phyloP scores from a whole-genome alignment of 1,140 invertebrate genomes.

The Whitmania pigra region DNA sequence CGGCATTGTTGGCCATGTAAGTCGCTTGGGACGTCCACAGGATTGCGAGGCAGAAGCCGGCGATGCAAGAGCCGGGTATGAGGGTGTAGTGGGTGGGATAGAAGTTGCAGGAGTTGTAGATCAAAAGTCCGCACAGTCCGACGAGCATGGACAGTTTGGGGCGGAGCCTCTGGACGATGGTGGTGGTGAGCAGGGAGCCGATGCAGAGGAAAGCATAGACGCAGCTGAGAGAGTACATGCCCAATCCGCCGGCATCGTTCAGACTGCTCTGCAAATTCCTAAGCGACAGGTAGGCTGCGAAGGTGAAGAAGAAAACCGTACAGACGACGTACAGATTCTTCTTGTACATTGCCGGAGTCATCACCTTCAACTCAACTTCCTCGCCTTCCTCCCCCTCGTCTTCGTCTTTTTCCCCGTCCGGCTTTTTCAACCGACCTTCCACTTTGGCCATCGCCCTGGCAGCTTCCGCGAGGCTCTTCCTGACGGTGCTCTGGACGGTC shows the following conservation, averaged over 20 bases:
- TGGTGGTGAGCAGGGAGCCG: slow-evolving; percentile 33
- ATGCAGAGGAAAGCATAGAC: slow-evolving; percentile 24
- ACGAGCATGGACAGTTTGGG: slow-evolving; percentile 26
- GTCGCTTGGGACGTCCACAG: slow-evolving; percentile 33
- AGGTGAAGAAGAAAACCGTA: slow-evolving; percentile 13
- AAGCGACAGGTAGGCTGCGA: slow-evolving; percentile 14
- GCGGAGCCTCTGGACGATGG: slow-evolving; percentile 31
- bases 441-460: slow-evolving; percentile 9
- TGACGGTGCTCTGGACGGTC: slow-evolving; percentile 16
- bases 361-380: neutral
- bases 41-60: slow-evolving; percentile 30
- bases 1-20: slow-evolving; percentile 32
- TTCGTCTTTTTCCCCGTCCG: neutral
- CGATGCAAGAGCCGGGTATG: slow-evolving; percentile 29
- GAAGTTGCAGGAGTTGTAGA: slow-evolving; percentile 31
- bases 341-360: neutral
- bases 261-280: slow-evolving; percentile 21
- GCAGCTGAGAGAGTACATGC: slow-evolving; percentile 22
- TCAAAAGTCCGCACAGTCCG: slow-evolving; percentile 26
- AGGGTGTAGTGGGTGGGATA: slow-evolving; percentile 32
- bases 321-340: slow-evolving; percentile 16
- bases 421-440: neutral
- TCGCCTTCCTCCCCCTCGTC: neutral
- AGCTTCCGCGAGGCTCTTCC: slow-evolving; percentile 9
- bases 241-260: slow-evolving; percentile 23